Conservation (phyloP, 2,797 vertebrate genomes). For the Megalops cyprinoides region DNA sequence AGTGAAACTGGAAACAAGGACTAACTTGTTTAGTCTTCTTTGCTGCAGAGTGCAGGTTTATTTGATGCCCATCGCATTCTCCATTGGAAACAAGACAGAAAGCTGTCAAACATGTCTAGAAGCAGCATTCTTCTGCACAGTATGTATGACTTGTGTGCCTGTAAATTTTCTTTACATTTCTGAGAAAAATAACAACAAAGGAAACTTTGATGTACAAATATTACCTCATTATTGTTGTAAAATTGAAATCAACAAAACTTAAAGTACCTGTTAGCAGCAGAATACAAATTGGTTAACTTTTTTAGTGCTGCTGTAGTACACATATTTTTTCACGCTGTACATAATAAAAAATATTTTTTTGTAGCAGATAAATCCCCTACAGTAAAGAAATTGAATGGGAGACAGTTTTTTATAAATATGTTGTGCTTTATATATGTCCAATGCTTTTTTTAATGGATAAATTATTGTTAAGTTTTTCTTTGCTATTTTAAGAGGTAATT, state of each 20-base stretch:
- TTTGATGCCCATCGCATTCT: conserved; percentile 35
- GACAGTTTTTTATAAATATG: conserved; percentile 69
- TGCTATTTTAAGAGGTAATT: conserved; percentile 86
- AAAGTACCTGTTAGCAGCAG: conserved; percentile 77
- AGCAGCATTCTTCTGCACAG: conserved; percentile 57
- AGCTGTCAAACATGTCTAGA: conserved; percentile 43
- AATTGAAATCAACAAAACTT: conserved; percentile 81
- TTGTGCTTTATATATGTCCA: conserved; percentile 79
- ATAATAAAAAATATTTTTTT: conserved; percentile 85
- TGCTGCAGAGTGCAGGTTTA: conserved; percentile 41
- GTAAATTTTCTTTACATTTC: conserved; percentile 69
- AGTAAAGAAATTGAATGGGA: conserved; percentile 78
- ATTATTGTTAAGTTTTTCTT: conserved; percentile 86
- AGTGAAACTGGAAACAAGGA: conserved; percentile 58
- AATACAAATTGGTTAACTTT: conserved; percentile 78
- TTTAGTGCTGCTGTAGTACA: conserved; percentile 87
- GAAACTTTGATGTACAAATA: conserved; percentile 92
- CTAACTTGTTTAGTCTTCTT: conserved; percentile 48
- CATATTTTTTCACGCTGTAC: conserved; percentile 85
- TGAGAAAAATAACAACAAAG: conserved; percentile 63
- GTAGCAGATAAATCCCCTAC: conserved; percentile 76
- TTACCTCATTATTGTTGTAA: conserved; percentile 98
- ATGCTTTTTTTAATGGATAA: conserved; percentile 88
- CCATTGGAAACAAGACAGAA: conserved; percentile 12
- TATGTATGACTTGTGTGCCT: conserved; percentile 67